Percentiles rank a stretch among this genome's conserved stretches.
Conservation (phyloP, 2,797 vertebrate genomes). For the Oreonectes daqikongensis region DNA sequence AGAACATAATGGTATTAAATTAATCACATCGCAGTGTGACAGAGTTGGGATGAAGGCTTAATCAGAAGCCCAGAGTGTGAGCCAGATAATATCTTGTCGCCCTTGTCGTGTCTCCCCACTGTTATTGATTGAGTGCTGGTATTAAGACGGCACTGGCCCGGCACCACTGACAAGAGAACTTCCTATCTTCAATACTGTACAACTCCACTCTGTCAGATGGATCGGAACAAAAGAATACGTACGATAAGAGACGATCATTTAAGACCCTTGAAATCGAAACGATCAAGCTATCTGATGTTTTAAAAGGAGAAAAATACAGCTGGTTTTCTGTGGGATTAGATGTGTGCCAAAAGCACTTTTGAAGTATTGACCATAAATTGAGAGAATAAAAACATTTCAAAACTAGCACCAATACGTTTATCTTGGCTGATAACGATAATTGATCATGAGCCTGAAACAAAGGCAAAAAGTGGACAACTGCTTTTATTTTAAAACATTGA, state of each 20-base stretch:
- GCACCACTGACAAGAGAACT: constrained; percentile 54
- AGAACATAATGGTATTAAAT: constrained; percentile 86
- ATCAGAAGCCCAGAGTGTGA: constrained; percentile 82
- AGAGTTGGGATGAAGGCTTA: constrained; percentile 84
- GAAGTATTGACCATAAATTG: background rate
- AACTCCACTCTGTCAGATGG: background rate
- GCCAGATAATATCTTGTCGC: constrained; percentile 86
- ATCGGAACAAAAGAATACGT: constrained; percentile 27
- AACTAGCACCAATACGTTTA: no score
- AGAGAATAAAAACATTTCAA: background rate
- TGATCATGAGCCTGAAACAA: no score
- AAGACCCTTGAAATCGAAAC: background rate
- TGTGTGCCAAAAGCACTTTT: background rate
- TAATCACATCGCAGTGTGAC: constrained; percentile 84
- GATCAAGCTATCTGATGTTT: background rate
- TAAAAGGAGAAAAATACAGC: background rate
- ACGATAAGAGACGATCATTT: background rate
- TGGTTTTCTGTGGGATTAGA: background rate
- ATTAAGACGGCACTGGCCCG: constrained; percentile 76
- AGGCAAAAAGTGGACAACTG: no score
- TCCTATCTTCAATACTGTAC: constrained; percentile 5
- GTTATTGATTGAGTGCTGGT: constrained; percentile 81
- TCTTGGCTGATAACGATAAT: no score
- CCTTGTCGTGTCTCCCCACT: constrained; percentile 81
- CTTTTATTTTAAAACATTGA: no score